Base-by-base conservation (phyloP, 2,888 invertebrate genomes). In the Trissoscelio sp. region DNA sequence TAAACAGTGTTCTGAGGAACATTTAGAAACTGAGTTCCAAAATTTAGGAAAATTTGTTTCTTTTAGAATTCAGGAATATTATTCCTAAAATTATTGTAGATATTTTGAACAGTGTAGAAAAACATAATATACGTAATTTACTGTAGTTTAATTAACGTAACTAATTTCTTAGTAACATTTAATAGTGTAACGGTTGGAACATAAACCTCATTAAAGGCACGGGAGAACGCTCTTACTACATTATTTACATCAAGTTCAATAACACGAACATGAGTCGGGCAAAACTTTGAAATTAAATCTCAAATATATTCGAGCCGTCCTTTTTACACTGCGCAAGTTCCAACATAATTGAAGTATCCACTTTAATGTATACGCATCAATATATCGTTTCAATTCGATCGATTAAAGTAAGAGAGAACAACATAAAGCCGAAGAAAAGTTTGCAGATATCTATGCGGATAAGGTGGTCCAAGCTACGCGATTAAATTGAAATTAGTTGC, bases 401-500 rank as follows among this genome's bases (percentile, higher is more conserved):
- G 42, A 67, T 67, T 14, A 28, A 16, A 18, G 55, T 6, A 44
- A 22, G 31, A 66, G 64, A 66, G 7, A 28, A 44, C 37, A 75
- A 57, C 48, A 18, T n/a, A 11, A 31, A 62, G 55, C 44, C 31
- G 73, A 74, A 74, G 74, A 74, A 70, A 74, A 74, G 74, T 70
- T 74, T 66, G 42, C 55, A 46, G 60, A 66, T 51, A 67, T 53
- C 67, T 24, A 51, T 51, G 34, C 53, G 20, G 9, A 62, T 69
- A 51, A 53, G 20, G 64, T 14, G 64, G 55, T 62, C 55, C 74
- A 34, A 11, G 46, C 44, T 9, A 37, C 86, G 84, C 87, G 87
- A 89, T 90, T 89, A 89, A 89, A 90, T 89, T 90, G 89, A 90
- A 89, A 90, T 90, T 90, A 90, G 89, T 88, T 87, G 86, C 79